Percentiles rank a stretch among this genome's conserved stretches.
Evolutionary conservation across 2,888 invertebrate species (phyloP).

Genomic region (Mythimna albipuncta): DNA sequence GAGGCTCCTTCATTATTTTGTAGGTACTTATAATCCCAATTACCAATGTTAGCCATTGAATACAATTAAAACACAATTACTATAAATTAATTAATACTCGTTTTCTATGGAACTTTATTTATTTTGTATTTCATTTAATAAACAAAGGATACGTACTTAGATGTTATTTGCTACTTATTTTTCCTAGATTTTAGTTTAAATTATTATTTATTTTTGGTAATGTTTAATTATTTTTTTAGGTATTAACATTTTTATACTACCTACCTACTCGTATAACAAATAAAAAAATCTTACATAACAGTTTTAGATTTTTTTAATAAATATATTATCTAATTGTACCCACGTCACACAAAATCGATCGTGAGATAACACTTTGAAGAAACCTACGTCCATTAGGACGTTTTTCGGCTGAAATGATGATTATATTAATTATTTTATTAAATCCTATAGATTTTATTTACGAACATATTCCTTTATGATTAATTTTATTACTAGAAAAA

Average conservation of each 20-base stretch:
- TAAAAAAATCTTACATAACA: neutral
- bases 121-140: neutral
- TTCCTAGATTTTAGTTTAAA: no score
- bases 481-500: neutral
- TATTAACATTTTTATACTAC: neutral
- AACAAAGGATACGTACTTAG: neutral
- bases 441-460: no score
- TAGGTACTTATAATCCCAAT: neutral
- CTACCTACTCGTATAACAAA: neutral
- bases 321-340: no score
- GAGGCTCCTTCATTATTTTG: neutral
- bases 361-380: no score
- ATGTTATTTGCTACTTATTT: neutral
- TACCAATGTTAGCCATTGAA: neutral
- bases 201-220: no score
- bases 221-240: neutral
- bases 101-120: neutral
- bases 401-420: no score
- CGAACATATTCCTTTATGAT: no score
- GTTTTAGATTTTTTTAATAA: neutral
- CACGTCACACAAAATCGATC: no score
- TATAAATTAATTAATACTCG: neutral
- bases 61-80: neutral
- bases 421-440: no score
- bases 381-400: no score